Conservation (phyloP, 1,140 invertebrate genomes). For the Drosophila arawakana region DNA sequence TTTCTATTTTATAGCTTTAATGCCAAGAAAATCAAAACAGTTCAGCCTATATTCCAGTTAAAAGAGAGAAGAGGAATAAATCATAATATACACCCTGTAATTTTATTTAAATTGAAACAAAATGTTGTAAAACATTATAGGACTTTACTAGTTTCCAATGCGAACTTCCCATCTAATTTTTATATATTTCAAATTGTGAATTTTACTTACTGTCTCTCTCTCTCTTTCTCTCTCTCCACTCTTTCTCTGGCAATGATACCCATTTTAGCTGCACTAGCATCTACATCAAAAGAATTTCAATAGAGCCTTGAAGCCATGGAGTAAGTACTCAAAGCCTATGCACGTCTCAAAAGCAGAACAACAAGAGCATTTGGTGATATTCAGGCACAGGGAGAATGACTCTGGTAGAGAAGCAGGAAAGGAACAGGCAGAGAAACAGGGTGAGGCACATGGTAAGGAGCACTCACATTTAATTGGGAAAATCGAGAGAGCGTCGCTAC, state of each 20-base stretch:
- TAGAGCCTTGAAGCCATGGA: background rate
- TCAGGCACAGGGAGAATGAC: constrained; percentile 6
- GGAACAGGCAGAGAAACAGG: constrained; percentile 30
- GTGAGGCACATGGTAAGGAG: constrained; percentile 9
- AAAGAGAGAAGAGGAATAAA: no score
- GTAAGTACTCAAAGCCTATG: background rate
- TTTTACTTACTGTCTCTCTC: background rate
- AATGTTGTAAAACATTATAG: no score
- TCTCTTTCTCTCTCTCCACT: background rate
- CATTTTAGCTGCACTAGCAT: background rate
- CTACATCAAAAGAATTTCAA: constrained; percentile 37
- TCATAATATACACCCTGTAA: no score
- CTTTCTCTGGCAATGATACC: background rate
- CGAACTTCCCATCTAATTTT: no score
- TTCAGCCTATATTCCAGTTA: no score
- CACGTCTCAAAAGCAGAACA: background rate
- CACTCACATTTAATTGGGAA: constrained; percentile 73
- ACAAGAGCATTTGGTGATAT: background rate
- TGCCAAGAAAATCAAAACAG: no score
- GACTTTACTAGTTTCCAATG: no score
- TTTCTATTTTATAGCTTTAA: no score
- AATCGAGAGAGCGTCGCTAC: constrained; percentile 44
- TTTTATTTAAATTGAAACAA: no score
- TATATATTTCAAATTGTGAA: no score
- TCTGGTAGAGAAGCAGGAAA: no score